Conservation (phyloP, 2,797 vertebrate genomes). For the Myiothlypis chrysogaster region DNA sequence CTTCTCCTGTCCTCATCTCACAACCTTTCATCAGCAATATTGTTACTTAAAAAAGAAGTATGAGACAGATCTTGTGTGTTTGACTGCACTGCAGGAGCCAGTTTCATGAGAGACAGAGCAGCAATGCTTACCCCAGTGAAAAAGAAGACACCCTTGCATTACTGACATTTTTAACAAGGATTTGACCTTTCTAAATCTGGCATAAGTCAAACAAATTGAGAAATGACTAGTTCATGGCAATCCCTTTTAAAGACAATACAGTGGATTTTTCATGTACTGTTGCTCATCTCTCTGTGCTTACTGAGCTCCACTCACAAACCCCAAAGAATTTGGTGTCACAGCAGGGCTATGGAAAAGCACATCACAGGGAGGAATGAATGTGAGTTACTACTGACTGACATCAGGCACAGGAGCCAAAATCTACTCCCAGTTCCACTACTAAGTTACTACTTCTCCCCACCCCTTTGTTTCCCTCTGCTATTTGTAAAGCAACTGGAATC, state of each 20-base stretch:
- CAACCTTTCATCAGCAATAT: not conserved
- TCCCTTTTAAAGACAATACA: not conserved
- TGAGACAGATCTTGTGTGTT: not conserved
- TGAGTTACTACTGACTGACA: not conserved
- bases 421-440: not conserved
- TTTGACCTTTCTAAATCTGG: not conserved
- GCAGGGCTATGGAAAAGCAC: not conserved
- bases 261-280: not conserved
- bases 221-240: not conserved
- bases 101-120: not conserved
- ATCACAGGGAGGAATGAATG: not conserved
- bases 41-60: not conserved
- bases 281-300: not conserved
- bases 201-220: not conserved
- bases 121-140: not conserved
- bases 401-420: not conserved
- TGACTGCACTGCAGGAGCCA: not conserved
- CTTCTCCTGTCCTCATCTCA: not conserved
- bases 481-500: not conserved
- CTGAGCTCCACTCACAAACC: not conserved
- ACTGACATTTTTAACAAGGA: not conserved
- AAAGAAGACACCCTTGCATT: not conserved
- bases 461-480: not conserved
- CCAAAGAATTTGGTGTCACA: not conserved
- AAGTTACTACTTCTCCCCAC: not conserved